These are phyloP conservation scores for Elanus axillaris DNA, from an alignment of 2,113 vertebrate species.

Conservation along the genomic window DNA sequence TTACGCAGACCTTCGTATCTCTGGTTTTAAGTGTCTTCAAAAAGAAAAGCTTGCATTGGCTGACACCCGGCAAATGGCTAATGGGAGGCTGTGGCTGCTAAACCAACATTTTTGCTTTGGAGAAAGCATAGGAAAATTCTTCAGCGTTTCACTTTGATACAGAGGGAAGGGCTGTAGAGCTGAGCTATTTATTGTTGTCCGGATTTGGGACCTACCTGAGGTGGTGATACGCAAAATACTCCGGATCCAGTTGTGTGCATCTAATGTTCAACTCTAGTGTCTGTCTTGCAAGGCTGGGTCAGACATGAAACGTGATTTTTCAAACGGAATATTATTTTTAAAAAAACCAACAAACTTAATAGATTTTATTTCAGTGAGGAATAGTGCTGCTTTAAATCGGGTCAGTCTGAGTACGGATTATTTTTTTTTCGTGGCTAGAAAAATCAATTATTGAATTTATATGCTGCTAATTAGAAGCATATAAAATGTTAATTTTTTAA, in stretches of 20 bases:
- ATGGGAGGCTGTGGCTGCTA: background rate
- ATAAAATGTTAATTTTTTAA: background rate
- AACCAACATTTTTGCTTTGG: background rate
- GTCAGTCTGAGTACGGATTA: background rate
- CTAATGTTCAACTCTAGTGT: background rate
- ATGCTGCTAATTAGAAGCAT: background rate
- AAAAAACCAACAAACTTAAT: too few species aligned
- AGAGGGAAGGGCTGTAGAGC: background rate
- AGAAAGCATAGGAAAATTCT: background rate
- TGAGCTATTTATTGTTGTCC: background rate
- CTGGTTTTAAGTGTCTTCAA: background rate
- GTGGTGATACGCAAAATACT: background rate
- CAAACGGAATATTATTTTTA: background rate
- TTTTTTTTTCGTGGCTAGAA: background rate
- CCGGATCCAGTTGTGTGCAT: background rate
- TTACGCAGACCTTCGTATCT: accelerated
- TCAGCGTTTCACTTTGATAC: accelerated
- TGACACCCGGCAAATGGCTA: background rate
- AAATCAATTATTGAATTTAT: background rate
- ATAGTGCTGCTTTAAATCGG: background rate
- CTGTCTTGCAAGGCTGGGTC: background rate
- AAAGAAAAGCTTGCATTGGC: background rate
- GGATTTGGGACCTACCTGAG: background rate
- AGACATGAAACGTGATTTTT: background rate
- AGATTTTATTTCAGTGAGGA: background rate